These are phyloP conservation scores for Furnarius figulus DNA, from an alignment of 2,113 vertebrate genomes.

Conservation along the genomic window DNA sequence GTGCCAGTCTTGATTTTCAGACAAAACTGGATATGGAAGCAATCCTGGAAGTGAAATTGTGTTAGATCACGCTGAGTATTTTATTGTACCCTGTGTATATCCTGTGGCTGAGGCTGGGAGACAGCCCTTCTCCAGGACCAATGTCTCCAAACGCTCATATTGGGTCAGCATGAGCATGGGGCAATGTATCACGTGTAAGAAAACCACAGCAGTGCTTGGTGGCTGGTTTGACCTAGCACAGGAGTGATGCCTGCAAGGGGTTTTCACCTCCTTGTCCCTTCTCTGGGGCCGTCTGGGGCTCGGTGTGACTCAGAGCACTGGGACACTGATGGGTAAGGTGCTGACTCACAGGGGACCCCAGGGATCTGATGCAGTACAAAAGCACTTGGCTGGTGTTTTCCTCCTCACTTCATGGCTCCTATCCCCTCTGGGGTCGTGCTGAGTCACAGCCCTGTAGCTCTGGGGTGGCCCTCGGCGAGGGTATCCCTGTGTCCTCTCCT, in stretches of 20 bases:
- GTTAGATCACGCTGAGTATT: background rate
- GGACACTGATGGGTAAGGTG: background rate
- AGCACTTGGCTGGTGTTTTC: background rate
- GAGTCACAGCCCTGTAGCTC: background rate
- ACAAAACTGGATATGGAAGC: background rate
- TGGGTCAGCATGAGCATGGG: background rate
- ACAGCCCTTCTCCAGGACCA: background rate
- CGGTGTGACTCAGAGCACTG: accelerated
- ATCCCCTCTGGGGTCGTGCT: accelerated
- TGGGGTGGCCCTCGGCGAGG: accelerated
- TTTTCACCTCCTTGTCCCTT: background rate
- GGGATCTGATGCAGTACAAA: background rate
- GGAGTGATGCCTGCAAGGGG: accelerated
- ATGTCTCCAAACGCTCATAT: accelerated
- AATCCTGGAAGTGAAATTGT: background rate
- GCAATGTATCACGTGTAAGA: accelerated
- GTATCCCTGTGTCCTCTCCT: background rate
- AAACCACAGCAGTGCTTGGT: accelerated
- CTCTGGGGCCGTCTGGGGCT: background rate
- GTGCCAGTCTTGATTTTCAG: background rate
- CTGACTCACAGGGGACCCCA: accelerated
- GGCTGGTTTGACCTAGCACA: background rate
- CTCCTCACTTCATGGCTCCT: background rate
- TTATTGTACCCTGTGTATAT: background rate
- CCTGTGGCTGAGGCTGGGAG: background rate